Evolutionary conservation across 2,888 invertebrate species (phyloP).

Genomic region (Sipunculus nudus): DNA sequence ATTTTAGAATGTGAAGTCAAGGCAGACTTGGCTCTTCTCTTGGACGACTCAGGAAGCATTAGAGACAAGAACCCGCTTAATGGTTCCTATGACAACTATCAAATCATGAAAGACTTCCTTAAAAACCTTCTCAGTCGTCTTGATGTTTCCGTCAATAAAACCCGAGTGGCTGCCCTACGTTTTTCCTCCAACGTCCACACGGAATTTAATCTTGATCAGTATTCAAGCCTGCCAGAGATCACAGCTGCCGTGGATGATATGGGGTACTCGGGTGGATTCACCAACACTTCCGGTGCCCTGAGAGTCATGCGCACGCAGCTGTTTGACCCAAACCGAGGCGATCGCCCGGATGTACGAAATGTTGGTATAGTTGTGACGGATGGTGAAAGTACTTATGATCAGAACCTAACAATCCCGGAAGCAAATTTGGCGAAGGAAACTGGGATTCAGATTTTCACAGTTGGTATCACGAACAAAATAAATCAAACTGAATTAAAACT

Average conservation of each 20-base stretch:
- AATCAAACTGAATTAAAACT: constrained; percentile 17
- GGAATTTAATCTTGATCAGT: constrained; percentile 18
- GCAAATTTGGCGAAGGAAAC: constrained; percentile 12
- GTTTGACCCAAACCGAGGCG: constrained; percentile 9
- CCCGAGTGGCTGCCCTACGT: constrained; percentile 17
- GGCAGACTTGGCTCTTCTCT: constrained; percentile 21
- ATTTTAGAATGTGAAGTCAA: constrained; percentile 13
- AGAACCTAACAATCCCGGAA: constrained; percentile 14
- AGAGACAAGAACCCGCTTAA: constrained; percentile 20
- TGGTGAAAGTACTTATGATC: constrained; percentile 21
- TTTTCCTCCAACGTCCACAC: constrained; percentile 16
- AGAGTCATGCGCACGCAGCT: constrained; percentile 13
- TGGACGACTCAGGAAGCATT: constrained; percentile 32
- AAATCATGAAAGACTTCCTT: constrained; percentile 20
- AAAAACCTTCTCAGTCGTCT: constrained; percentile 9
- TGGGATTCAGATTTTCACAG: constrained; percentile 13
- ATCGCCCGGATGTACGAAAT: constrained; percentile 20
- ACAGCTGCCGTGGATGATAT: constrained; percentile 9
- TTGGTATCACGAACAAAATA: constrained; percentile 19
- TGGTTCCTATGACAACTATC: constrained; percentile 21
- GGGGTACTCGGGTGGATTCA: constrained; percentile 20
- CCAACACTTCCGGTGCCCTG: constrained; percentile 23
- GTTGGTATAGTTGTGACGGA: constrained; percentile 25
- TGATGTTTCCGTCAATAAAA: constrained; percentile 14
- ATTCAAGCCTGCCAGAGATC: not conserved